phyloP scores from a whole-genome alignment of 2,888 invertebrate genomes.

The Cosmorhoe ocellata region DNA sequence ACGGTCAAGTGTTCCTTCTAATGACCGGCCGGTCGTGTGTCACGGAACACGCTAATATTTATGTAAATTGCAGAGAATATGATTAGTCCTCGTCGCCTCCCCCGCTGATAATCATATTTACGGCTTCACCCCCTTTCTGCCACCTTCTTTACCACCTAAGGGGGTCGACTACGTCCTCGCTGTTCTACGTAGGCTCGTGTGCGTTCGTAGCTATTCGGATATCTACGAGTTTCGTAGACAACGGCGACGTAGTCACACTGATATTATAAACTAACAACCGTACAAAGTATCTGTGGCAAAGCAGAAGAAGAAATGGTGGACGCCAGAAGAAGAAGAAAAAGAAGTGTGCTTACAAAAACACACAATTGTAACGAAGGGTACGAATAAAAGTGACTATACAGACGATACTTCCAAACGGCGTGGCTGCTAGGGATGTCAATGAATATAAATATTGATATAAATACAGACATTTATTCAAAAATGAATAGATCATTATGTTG shows the following conservation, averaged over 20 bases:
- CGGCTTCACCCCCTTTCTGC: slow-evolving; percentile 53
- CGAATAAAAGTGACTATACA: neutral
- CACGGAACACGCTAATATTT: slow-evolving; percentile 81
- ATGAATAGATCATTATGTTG: too few relatives aligned
- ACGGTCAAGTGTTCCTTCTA: slow-evolving; percentile 44
- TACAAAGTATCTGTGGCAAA: too few relatives aligned
- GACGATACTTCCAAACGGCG: too few relatives aligned
- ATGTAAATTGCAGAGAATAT: slow-evolving; percentile 82
- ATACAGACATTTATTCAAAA: too few relatives aligned
- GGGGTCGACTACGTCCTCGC: slow-evolving; percentile 38
- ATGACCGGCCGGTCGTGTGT: slow-evolving; percentile 67
- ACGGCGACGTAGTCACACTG: slow-evolving; percentile 19
- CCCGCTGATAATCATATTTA: slow-evolving; percentile 81
- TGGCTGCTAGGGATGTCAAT: too few relatives aligned
- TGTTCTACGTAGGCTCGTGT: slow-evolving; percentile 39
- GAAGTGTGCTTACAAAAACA: too few relatives aligned
- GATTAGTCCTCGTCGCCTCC: slow-evolving; percentile 80
- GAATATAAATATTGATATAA: too few relatives aligned
- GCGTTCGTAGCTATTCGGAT: slow-evolving; percentile 22
- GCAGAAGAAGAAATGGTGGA: too few relatives aligned
- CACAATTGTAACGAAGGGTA: slow-evolving; percentile 35
- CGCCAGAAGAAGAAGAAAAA: too few relatives aligned
- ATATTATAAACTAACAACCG: too few relatives aligned
- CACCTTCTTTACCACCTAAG: slow-evolving; percentile 38
- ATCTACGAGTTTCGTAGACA: slow-evolving; percentile 31